A percentile compares a stretch with the other conserved stretches of the same genome.
Evolutionary conservation across 2,888 invertebrate genomes (phyloP).

Genomic region (Cecidostiba fungosa): DNA sequence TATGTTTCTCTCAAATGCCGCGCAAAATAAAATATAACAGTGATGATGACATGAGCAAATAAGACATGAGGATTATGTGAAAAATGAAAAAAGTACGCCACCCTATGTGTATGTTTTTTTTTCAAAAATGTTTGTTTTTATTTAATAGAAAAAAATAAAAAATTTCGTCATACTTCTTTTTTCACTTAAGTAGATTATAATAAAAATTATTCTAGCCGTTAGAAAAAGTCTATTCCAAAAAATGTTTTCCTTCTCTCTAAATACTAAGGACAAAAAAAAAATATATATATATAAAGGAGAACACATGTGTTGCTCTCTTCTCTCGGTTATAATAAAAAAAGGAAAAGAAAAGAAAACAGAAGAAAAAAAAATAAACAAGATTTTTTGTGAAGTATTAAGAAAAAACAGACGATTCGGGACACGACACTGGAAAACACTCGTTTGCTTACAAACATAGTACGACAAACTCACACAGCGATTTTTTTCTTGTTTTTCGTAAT

Average conservation of each 20-base stretch:
- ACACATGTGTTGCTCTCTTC: constrained; percentile 55
- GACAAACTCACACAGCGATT: constrained; percentile 62
- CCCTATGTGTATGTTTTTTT: constrained; percentile 59
- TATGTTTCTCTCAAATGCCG: constrained; percentile 17
- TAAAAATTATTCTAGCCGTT: constrained; percentile 64
- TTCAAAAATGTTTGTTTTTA: constrained; percentile 65
- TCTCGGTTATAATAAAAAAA: constrained; percentile 56
- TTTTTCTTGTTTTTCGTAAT: constrained; percentile 47
- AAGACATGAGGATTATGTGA: constrained; percentile 21
- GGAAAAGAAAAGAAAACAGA: no score
- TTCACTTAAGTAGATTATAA: constrained; percentile 65
- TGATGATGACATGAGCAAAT: constrained; percentile 6
- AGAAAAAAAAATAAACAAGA: constrained; percentile 63
- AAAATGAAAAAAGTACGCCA: constrained; percentile 61
- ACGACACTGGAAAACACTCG: constrained; percentile 62
- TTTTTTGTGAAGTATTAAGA: constrained; percentile 53
- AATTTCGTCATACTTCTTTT: constrained; percentile 63
- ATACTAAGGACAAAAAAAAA: constrained; percentile 64
- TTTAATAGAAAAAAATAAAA: constrained; percentile 67
- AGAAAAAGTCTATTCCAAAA: constrained; percentile 63
- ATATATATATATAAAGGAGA: constrained; percentile 58
- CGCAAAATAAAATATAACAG: constrained; percentile 14
- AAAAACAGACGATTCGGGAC: constrained; percentile 63
- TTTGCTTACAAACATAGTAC: constrained; percentile 60
- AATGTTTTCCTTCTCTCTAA: constrained; percentile 60